A percentile compares a stretch with the other conserved stretches of the same genome.
Conservation (phyloP, 1,140 invertebrate genomes). For the Drosophila kikkawai region DNA sequence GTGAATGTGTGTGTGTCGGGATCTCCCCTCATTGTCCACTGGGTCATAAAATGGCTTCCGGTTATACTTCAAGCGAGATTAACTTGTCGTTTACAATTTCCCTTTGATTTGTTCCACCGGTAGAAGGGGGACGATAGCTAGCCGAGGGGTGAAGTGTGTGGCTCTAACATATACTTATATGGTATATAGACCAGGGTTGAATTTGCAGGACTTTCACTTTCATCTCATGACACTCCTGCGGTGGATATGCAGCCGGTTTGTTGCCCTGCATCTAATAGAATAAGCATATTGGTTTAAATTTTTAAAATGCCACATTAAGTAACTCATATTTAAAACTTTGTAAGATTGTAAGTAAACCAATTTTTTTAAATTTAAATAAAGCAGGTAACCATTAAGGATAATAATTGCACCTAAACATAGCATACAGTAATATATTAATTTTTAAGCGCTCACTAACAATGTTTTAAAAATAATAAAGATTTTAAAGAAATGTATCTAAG, state of each 20-base stretch:
- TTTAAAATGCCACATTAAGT: not conserved
- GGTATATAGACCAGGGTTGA: constrained; percentile 8
- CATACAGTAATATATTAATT: not conserved
- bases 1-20: not conserved
- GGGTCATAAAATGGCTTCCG: constrained; percentile 84
- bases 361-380: not conserved
- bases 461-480: too few species aligned
- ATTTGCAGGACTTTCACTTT: constrained; percentile 61
- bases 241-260: constrained; percentile 1
- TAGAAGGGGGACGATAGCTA: constrained; percentile 2
- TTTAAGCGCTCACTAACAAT: too few species aligned
- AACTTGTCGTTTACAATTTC: constrained; percentile 85
- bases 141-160: not conserved
- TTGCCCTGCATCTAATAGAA: constrained; percentile 10
- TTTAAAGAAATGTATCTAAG: too few species aligned
- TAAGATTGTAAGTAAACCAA: not conserved
- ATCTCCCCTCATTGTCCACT: constrained; percentile 65
- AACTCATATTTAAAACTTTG: not conserved
- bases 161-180: constrained; percentile 9
- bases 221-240: constrained; percentile 50
- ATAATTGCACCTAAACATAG: not conserved
- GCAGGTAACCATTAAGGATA: not conserved
- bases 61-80: constrained; percentile 84
- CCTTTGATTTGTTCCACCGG: constrained; percentile 80
- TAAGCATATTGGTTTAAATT: not conserved